Percentiles rank a stretch among this genome's conserved stretches.
Conservation (phyloP, 2,113 vertebrate genomes). For the Gallinago paraguaiae region DNA sequence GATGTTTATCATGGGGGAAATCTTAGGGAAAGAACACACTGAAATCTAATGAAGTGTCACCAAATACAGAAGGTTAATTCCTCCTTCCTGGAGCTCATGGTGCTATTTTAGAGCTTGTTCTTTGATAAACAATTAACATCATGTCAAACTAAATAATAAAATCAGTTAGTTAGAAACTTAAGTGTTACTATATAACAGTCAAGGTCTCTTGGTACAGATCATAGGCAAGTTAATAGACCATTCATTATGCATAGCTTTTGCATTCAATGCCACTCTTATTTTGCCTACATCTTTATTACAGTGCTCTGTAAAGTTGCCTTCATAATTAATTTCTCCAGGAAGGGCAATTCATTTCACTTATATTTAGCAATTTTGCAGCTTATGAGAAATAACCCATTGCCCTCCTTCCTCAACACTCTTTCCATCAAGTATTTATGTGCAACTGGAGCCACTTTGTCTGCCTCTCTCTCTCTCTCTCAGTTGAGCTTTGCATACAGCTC, state of each 20-base stretch:
- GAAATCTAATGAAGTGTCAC: background rate
- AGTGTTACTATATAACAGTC: background rate
- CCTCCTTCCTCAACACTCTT: conserved; percentile 27
- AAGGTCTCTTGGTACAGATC: conserved; percentile 55
- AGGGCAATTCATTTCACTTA: conserved; percentile 40
- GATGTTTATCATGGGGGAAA: background rate
- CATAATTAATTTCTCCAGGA: conserved; percentile 55
- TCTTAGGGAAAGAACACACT: background rate
- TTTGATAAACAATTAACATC: background rate
- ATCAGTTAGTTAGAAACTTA: conserved; percentile 17
- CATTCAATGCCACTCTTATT: conserved; percentile 37
- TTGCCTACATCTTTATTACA: conserved; percentile 22
- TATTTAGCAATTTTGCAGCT: conserved; percentile 24
- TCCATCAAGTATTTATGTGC: conserved; percentile 39
- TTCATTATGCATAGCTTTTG: conserved; percentile 35
- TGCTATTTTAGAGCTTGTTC: background rate
- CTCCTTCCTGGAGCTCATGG: background rate
- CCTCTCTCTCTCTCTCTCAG: background rate
- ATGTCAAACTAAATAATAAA: background rate
- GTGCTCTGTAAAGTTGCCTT: conserved; percentile 9
- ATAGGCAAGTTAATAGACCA: conserved; percentile 14
- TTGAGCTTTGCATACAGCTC: conserved; percentile 33
- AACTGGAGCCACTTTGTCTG: conserved; percentile 28
- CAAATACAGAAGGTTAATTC: background rate
- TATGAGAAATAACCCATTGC: conserved; percentile 41